Evolutionary conservation across 64 coral and sea anemone genomes (phyloP), one percentile per base, ranked within the genome.

Genomic region (Cladopsammia gracilis): DNA sequence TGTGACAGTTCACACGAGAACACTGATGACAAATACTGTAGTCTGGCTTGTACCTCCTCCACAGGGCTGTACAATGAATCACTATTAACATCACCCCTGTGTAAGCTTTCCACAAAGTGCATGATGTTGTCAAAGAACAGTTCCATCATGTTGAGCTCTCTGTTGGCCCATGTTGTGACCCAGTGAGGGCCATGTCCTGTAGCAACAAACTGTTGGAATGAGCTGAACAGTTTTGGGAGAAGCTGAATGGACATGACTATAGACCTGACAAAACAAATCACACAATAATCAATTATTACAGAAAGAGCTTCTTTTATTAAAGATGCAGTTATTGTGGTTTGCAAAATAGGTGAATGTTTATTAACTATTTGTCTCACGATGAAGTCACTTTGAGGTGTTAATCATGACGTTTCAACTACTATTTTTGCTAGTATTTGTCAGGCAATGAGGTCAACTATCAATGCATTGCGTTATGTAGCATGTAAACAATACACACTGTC

Each of bases 1-100:
- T 82, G 94, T 34, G 98, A 99, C 13, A 99, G 91, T 18, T 99
- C 98, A 70, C 90, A 96, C 42, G 98, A 99, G 59, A 94, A 99
- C 44, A 99, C 80, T 58, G 98, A 99, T 19, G 98, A 96, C 49
- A 99, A 77, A 68, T 89, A 99, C 83, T 99, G 98, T 12, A 99
- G 71, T 43, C 98, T 91, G 5, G 98, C 95, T 68, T 99, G 95
- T 26, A 99, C 94, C 43, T 99, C 98, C 71, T 99, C 94, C 34
- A 84, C 76, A 51, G 96, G 94, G 14, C 88, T 94, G 56, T 96
- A 99, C n/a, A 99, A 68, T 2, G 77, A 69, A 65, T 64, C 61
- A 18, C 13, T 78, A 8, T 83, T 18, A 44, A 42, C 70, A 5
- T 83, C 61, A 8, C 70, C 66, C 82, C 42, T 65, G 11, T 11